Conservation (phyloP, 2,888 invertebrate species). For the Crocallis elinguaria region DNA sequence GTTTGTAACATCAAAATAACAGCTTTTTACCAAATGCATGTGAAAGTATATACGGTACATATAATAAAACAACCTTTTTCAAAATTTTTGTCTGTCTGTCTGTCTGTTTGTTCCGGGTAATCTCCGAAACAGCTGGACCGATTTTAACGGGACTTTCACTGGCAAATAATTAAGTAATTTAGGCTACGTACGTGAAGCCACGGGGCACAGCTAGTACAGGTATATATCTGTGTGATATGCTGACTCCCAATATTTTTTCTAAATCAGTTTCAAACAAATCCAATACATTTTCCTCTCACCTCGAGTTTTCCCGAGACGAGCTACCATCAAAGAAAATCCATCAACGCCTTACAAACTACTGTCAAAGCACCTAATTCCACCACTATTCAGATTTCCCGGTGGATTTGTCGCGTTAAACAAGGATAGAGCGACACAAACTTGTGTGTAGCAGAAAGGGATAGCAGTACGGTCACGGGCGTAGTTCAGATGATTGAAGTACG, state of each 20-base stretch:
- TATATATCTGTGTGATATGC: too few relatives aligned
- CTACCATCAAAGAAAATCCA: conserved; percentile 73
- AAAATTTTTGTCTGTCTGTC: too few relatives aligned
- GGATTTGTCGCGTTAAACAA: conserved; percentile 59
- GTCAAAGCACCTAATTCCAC: conserved; percentile 81
- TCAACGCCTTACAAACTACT: conserved; percentile 73
- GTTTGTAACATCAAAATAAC: too few relatives aligned
- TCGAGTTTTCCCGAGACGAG: conserved; percentile 42
- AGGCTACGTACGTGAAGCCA: too few relatives aligned
- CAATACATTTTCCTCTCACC: conserved; percentile 15
- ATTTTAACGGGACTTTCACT: too few relatives aligned
- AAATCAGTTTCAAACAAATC: not conserved
- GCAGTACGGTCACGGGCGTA: conserved; percentile 73
- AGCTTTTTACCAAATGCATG: too few relatives aligned
- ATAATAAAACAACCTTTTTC: too few relatives aligned
- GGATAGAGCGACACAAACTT: conserved; percentile 36
- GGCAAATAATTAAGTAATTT: too few relatives aligned
- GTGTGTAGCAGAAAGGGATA: conserved; percentile 50
- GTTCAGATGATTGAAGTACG: conserved; percentile 82
- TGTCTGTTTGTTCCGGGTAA: too few relatives aligned
- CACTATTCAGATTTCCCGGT: conserved; percentile 80
- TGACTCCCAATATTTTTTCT: not conserved
- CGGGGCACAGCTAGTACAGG: too few relatives aligned
- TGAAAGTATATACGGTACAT: too few relatives aligned
- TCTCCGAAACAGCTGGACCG: too few relatives aligned